Conservation (phyloP, 2,113 vertebrate species). For the Melanerpes aurifrons region DNA sequence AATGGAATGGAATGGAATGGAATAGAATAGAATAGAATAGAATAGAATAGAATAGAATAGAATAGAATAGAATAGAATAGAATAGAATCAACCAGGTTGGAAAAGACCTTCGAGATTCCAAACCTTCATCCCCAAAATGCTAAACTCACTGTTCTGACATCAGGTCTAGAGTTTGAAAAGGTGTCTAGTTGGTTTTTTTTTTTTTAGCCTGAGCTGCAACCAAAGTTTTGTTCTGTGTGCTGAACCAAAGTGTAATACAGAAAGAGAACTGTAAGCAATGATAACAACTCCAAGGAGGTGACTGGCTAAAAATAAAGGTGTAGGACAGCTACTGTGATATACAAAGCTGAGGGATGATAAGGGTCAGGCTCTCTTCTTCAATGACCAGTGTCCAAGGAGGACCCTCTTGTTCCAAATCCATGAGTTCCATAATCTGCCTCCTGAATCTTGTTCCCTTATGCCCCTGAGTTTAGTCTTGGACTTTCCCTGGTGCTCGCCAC, state of each 20-base stretch:
- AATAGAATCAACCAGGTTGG: too few relatives aligned
- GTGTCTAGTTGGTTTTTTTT: too few relatives aligned
- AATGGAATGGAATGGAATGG: too few relatives aligned
- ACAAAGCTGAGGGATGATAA: neutral
- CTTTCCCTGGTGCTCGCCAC: neutral
- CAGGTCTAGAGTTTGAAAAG: neutral
- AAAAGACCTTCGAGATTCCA: neutral
- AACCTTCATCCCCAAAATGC: neutral
- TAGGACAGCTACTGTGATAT: neutral
- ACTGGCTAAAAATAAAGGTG: neutral
- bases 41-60: too few relatives aligned
- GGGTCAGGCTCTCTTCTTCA: too few relatives aligned
- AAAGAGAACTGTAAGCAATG: neutral
- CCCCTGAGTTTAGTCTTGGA: too few relatives aligned
- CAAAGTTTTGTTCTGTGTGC: neutral
- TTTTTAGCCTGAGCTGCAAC: neutral
- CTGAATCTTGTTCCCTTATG: too few relatives aligned
- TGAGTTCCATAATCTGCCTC: too few relatives aligned
- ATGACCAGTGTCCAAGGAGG: too few relatives aligned
- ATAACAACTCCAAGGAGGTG: neutral
- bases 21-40: too few relatives aligned
- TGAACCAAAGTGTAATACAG: neutral
- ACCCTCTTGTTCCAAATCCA: too few relatives aligned
- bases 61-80: too few relatives aligned
- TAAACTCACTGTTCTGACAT: neutral